These are phyloP conservation scores for Notolepis coatsorum DNA, from an alignment of 2,797 vertebrate genomes.

Conservation along the genomic window DNA sequence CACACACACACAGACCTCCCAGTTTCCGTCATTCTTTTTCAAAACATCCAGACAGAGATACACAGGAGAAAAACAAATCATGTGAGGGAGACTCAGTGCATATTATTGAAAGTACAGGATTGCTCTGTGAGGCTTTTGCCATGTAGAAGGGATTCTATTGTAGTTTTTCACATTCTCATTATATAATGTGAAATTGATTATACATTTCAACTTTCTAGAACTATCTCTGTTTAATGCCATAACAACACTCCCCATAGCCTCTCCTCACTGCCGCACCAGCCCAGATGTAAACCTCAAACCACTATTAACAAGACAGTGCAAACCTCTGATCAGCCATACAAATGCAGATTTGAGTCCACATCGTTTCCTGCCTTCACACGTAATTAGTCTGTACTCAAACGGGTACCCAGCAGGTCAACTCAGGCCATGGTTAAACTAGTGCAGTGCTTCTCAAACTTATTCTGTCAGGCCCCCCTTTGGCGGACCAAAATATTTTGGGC, in stretches of 20 bases:
- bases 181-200: too few species aligned
- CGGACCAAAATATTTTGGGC: too few species aligned
- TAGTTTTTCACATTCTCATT: too few species aligned
- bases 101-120: not conserved
- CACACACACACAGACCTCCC: slow-evolving; percentile 3
- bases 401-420: slow-evolving; percentile 2
- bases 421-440: too few species aligned
- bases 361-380: slow-evolving; percentile 18
- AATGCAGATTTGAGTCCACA: slow-evolving; percentile 30
- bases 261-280: not conserved
- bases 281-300: slow-evolving; percentile 6
- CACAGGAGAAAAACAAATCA: not conserved
- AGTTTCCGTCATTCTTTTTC: too few species aligned
- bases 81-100: too few species aligned
- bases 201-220: too few species aligned
- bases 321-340: slow-evolving; percentile 7
- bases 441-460: too few species aligned
- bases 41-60: slow-evolving; percentile 4
- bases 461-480: too few species aligned
- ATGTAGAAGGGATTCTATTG: too few species aligned
- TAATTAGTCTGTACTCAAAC: slow-evolving; percentile 43
- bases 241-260: too few species aligned
- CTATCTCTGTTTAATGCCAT: not conserved
- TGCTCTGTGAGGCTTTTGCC: not conserved
- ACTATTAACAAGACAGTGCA: not conserved